Percentiles rank a stretch among this genome's conserved stretches.
phyloP scores from a whole-genome alignment of 2,888 invertebrate genomes.

The Dryadula phaetusa region DNA sequence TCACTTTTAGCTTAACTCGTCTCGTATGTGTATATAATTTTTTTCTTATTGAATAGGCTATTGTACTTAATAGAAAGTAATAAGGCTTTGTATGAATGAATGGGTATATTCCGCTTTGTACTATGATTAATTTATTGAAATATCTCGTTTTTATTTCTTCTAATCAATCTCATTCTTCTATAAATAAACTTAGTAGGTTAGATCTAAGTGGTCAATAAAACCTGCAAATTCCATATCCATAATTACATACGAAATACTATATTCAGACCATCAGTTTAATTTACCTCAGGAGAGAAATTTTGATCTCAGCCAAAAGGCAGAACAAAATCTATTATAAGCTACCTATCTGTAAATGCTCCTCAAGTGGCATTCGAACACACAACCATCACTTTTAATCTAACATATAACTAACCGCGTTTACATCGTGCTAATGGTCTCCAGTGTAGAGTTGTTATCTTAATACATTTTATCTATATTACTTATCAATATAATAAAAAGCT shows the following conservation, averaged over 20 bases:
- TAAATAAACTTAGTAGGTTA: too few relatives aligned
- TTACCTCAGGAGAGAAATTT: too few relatives aligned
- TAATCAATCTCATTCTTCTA: not conserved
- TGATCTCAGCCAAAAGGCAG: too few relatives aligned
- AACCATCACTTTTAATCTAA: not conserved
- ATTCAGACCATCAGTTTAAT: too few relatives aligned
- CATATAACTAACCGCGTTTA: not conserved
- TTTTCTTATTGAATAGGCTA: conserved; percentile 33
- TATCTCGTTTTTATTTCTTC: not conserved
- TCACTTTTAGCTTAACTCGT: conserved; percentile 41
- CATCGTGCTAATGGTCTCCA: not conserved
- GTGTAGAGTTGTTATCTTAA: not conserved
- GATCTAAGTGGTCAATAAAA: too few relatives aligned
- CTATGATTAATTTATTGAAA: not conserved
- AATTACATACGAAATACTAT: too few relatives aligned
- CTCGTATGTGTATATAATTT: conserved; percentile 26
- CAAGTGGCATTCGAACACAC: not conserved
- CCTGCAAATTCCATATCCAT: too few relatives aligned
- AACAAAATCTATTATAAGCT: too few relatives aligned
- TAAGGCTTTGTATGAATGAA: conserved; percentile 20
- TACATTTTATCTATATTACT: conserved; percentile 9
- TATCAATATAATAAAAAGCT: conserved; percentile 21
- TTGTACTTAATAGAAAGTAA: conserved; percentile 38
- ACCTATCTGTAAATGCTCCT: too few relatives aligned
- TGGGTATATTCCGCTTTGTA: conserved; percentile 19